These are phyloP conservation scores for Argyrosomus regius DNA, from an alignment of 2,797 vertebrate genomes.

Conservation along the genomic window DNA sequence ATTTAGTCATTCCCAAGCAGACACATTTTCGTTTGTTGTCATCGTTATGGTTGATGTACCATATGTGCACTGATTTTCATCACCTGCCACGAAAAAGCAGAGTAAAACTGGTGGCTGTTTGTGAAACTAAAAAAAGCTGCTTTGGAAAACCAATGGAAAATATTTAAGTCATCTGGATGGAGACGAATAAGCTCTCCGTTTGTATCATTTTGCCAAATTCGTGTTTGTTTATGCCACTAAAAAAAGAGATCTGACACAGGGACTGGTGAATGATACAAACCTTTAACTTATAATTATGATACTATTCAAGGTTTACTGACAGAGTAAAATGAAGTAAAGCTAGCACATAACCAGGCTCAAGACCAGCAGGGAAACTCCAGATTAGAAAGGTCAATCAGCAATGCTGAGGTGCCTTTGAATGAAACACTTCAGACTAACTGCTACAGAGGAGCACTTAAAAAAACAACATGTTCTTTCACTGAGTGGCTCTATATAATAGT, in stretches of 20 bases:
- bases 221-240: conserved; percentile 3
- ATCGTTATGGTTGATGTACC: conserved; percentile 45
- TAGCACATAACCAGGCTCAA: not conserved
- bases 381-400: conserved; percentile 33
- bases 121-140: conserved; percentile 23
- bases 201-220: not conserved
- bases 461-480: not conserved
- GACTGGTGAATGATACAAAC: not conserved
- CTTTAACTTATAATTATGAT: not conserved
- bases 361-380: conserved; percentile 3
- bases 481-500: not conserved
- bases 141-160: not conserved
- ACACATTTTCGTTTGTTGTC: conserved; percentile 52
- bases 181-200: not conserved
- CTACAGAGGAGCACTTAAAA: conserved; percentile 2
- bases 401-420: not conserved
- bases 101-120: conserved; percentile 29
- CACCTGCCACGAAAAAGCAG: conserved; percentile 26
- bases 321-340: not conserved
- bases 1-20: conserved; percentile 31
- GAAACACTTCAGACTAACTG: conserved; percentile 12
- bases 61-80: conserved; percentile 57
- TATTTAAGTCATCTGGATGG: conserved; percentile 3
- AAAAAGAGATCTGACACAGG: not conserved
- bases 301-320: not conserved